Base-by-base conservation (phyloP, 2,797 vertebrate species). In the Phataginus tetradactyla region DNA sequence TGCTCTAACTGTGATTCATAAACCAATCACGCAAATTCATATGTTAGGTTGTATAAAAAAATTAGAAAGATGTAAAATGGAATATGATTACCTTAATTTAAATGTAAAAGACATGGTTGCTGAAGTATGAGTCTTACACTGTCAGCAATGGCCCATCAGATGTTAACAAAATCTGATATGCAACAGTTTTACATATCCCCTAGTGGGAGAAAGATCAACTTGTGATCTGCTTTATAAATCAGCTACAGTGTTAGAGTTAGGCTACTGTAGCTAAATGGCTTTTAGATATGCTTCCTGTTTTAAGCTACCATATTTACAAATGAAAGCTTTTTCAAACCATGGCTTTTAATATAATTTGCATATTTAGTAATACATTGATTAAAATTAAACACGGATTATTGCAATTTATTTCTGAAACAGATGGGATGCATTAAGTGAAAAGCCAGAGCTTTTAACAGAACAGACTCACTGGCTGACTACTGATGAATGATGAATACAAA, bases 301-400 rank as follows among this genome's bases (percentile, higher is more conserved):
- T 98, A 98, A 99, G 98, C 98, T 98, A 98, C 98, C 98, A 98
- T 99, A 99, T 99, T 99, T 99, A 99, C 99, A 99, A 99, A 99
- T 98, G 98, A 98, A 99, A 99, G 99, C 98, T 98, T 98, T 98
- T 98, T 98, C 98, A 98, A 99, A 98, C 98, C 98, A 98, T 5
- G 98, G 99, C 98, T 99, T 99, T 99, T 99, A 99, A 99, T 99
- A 98, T 98, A 98, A 99, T 99, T 99, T 99, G 98, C 99, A 99
- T 99, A 99, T 99, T 99, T 99, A 99, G 99, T 99, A 99, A 99
- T 99, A 99, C 99, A 99, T 98, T 99, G 99, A 99, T 98, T 99
- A 99, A 98, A 99, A 99, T 99, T 99, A 99, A 99, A 99, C 98
- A 98, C 98, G 96, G 98, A 99, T 99, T 99, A 99, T 98, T 99